phyloP scores from a whole-genome alignment of 1,140 invertebrate genomes.

The Steinernema feltiae region DNA sequence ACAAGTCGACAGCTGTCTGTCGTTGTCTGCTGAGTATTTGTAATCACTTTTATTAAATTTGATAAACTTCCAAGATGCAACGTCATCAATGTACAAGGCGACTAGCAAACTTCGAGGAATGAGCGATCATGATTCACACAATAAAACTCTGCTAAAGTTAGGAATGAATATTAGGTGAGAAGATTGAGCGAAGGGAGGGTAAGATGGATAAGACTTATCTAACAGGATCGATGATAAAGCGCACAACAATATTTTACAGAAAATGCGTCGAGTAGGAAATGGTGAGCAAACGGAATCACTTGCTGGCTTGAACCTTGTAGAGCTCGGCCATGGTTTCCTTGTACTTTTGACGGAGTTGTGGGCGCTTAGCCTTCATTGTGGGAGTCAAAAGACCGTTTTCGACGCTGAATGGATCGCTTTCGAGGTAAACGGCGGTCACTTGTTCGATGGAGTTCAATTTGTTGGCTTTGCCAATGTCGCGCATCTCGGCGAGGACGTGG shows the following conservation, averaged over 20 bases:
- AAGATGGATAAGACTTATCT: background rate
- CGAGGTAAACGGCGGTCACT: conserved; percentile 24
- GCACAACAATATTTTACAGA: conserved; percentile 12
- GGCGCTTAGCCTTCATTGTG: conserved; percentile 71
- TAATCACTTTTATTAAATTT: background rate
- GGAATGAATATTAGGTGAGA: background rate
- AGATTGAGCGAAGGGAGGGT: background rate
- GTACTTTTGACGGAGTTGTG: conserved; percentile 50
- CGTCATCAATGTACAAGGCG: conserved; percentile 10
- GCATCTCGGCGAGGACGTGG: conserved; percentile 41
- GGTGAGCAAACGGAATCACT: background rate
- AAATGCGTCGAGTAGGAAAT: background rate
- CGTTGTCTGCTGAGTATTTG: too few relatives aligned
- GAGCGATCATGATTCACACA: background rate
- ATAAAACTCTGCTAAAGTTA: background rate
- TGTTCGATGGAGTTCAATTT: conserved; percentile 56
- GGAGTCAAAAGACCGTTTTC: conserved; percentile 96
- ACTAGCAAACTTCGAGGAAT: conserved; percentile 4
- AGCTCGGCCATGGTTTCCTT: conserved; percentile 40
- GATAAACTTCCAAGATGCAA: background rate
- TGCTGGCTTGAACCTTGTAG: conserved; percentile 35
- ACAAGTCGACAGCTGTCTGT: too few relatives aligned
- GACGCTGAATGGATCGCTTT: conserved; percentile 72
- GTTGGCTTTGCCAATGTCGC: conserved; percentile 47
- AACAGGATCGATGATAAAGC: background rate